Base-by-base conservation (phyloP, 2,888 invertebrate species). In the Napeogenes sylphis region DNA sequence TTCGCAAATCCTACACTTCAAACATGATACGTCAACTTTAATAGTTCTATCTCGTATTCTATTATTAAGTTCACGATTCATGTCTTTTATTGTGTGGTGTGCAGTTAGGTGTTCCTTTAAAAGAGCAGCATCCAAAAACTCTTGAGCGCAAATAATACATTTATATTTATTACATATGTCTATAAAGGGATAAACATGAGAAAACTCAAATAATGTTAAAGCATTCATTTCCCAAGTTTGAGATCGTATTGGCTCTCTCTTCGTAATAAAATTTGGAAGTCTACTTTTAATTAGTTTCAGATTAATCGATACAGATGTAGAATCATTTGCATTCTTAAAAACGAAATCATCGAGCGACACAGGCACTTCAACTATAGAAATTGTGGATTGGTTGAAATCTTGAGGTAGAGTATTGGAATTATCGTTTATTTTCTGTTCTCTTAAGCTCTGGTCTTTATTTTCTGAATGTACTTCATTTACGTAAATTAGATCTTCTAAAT, bases 141-240 rank as follows among this genome's bases (percentile, higher is more conserved):
- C 69, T 57, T 78, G 72, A 0, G 77, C 63, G 47, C 88, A 89
- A 21, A 85, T 68, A 47, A 82, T 82, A 60, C 88, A 89, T 71
- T 85, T 87, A 59, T 82, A 88, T 68, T 80, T 85, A 64, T 81
- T 84, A 21, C 74, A 74, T 0, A 79, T 71, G 56, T 86, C 79
- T 42, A 83, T 70, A 57, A 89, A 89, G 1, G 88, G 88, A 64
- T 83, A 87, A 0, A 87, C 81, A 46, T 73, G 76, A 0, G 87
- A 82, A 65, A 76, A 70, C 70, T 85, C 82, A 56, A 88, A 83
- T 42, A 89, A 71, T 2, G 72, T 75, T 8, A 83, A 65, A 0
- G 84, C 84, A 59, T 85, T 85, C 64, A 72, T 74, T 67, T 82
- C 82, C 82, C 83, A 84, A 0, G 60, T 65, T 54, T 77, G 69